Percentiles rank a stretch among this genome's conserved stretches.
Evolutionary conservation across 2,797 vertebrate genomes (phyloP).

Genomic region (Peromyscus attwateri): DNA sequence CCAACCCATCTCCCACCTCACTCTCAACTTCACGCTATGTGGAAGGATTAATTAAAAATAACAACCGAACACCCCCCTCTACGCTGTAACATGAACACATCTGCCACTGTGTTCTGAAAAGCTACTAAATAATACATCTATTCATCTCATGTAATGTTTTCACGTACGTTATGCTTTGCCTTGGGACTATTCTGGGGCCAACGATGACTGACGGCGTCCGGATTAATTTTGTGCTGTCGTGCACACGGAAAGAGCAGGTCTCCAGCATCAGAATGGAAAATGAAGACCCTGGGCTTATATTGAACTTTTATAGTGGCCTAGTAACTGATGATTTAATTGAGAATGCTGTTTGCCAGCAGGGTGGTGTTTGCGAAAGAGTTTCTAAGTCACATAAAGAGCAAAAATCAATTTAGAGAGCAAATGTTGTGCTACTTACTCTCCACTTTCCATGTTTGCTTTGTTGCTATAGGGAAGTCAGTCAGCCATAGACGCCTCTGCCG

Average conservation of each 20-base stretch:
- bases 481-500: neutral
- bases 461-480: constrained; percentile 32
- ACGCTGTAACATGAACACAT: constrained; percentile 10
- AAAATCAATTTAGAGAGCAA: constrained; percentile 71
- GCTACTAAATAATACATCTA: constrained; percentile 67
- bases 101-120: neutral
- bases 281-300: neutral
- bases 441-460: constrained; percentile 35
- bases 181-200: neutral
- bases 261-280: constrained; percentile 12
- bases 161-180: neutral
- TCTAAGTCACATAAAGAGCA: constrained; percentile 12
- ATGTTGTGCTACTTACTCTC: constrained; percentile 20
- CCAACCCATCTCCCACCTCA: neutral
- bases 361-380: constrained; percentile 3
- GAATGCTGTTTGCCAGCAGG: neutral
- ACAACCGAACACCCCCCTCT: neutral
- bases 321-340: constrained; percentile 9
- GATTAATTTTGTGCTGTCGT: neutral
- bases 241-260: neutral
- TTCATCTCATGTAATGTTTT: constrained; percentile 9
- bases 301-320: neutral
- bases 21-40: neutral
- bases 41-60: constrained; percentile 64
- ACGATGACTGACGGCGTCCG: neutral